Conservation (phyloP, 2,888 invertebrate genomes). For the Eubasilissa splendida region DNA sequence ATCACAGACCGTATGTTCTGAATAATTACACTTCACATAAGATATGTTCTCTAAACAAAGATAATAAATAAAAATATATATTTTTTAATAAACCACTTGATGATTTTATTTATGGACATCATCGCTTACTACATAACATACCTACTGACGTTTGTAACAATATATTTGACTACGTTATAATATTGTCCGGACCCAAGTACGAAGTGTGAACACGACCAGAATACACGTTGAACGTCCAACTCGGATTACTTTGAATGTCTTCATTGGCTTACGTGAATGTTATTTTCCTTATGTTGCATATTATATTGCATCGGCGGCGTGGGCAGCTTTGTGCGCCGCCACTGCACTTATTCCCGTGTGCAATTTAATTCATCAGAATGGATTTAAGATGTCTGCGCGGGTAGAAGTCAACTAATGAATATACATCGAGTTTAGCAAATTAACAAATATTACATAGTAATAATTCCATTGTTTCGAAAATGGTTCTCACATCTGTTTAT, state of each 20-base stretch:
- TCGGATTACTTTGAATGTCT: constrained; percentile 13
- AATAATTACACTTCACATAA: no score
- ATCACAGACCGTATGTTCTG: no score
- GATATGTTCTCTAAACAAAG: no score
- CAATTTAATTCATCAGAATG: not conserved
- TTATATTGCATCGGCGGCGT: constrained; percentile 9
- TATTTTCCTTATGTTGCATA: not conserved
- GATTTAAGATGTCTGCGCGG: constrained; percentile 10
- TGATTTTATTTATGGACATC: no score
- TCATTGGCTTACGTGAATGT: not conserved
- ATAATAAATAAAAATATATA: no score
- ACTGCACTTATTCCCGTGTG: constrained; percentile 15
- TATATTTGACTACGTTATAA: no score
- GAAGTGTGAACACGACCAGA: no score
- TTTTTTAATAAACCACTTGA: no score
- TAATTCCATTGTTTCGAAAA: not conserved
- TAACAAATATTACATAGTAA: not conserved
- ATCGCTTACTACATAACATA: no score
- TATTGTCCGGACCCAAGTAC: no score
- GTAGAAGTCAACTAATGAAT: not conserved
- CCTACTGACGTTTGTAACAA: no score
- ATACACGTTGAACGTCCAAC: not conserved
- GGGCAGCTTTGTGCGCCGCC: constrained; percentile 1
- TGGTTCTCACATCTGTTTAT: no score
- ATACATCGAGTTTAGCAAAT: not conserved